phyloP scores from a whole-genome alignment of 2,888 invertebrate genomes.

The Scaptomyza cyrtandrae region DNA sequence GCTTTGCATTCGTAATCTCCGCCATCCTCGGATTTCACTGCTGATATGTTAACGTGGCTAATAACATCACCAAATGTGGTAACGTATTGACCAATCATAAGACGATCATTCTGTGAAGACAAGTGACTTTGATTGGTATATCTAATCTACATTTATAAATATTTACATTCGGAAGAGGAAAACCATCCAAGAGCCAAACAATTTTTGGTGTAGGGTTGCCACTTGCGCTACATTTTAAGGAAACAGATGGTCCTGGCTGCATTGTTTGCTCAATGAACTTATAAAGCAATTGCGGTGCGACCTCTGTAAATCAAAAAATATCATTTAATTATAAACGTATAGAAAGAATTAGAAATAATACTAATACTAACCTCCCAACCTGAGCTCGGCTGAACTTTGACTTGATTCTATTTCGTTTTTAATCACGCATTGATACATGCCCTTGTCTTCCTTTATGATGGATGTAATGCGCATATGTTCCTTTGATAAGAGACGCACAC shows the following conservation, averaged over 20 bases:
- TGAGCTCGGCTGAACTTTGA: constrained; percentile 91
- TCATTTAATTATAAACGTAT: background rate
- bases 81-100: constrained; percentile 95
- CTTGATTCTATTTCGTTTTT: constrained; percentile 92
- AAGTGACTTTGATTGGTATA: background rate
- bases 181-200: constrained; percentile 90
- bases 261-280: constrained; percentile 92
- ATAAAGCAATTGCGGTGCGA: constrained; percentile 90
- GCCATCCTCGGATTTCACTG: constrained; percentile 94
- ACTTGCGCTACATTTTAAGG: constrained; percentile 90
- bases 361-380: constrained; percentile 89
- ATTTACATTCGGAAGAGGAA: constrained; percentile 87
- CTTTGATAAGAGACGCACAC: constrained; percentile 86
- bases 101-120: constrained; percentile 86
- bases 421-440: constrained; percentile 96
- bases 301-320: constrained; percentile 85
- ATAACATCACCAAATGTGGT: constrained; percentile 96
- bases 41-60: constrained; percentile 95
- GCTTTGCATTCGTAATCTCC: constrained; percentile 95
- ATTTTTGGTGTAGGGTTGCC: constrained; percentile 92
- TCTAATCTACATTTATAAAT: too few relatives aligned
- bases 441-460: constrained; percentile 91
- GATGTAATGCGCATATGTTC: constrained; percentile 87
- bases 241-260: constrained; percentile 91
- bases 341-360: background rate